Percentiles rank a stretch among this genome's conserved stretches.
These are phyloP conservation scores for Medauroidea extradentata DNA, from an alignment of 1,140 invertebrate genomes.

Conservation along the genomic window DNA sequence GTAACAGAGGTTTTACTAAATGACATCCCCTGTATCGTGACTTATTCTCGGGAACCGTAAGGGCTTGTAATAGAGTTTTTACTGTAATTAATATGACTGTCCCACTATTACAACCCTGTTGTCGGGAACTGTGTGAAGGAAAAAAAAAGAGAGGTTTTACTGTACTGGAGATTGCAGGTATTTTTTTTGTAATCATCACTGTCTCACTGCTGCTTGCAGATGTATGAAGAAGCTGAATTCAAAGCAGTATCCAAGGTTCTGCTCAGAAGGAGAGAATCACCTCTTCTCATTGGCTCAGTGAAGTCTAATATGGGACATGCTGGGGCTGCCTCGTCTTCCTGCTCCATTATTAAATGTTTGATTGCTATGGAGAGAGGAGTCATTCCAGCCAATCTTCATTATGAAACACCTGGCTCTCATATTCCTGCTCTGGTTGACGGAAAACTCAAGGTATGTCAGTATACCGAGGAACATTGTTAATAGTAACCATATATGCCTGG, in stretches of 20 bases:
- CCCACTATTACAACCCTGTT: too few relatives aligned
- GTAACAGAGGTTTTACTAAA: too few relatives aligned
- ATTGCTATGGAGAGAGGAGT: slow-evolving; percentile 67
- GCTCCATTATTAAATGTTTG: slow-evolving; percentile 9
- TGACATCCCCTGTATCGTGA: too few relatives aligned
- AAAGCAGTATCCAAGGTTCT: slow-evolving; percentile 57
- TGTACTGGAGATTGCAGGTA: too few relatives aligned
- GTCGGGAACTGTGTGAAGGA: too few relatives aligned
- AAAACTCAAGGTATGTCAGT: slow-evolving; percentile 52
- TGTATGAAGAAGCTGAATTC: slow-evolving; percentile 60
- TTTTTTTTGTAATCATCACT: too few relatives aligned
- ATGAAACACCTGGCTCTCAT: slow-evolving; percentile 61
- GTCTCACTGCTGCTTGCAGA: slow-evolving; percentile 16
- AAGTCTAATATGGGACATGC: slow-evolving; percentile 63
- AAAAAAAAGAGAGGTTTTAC: too few relatives aligned
- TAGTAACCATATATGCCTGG: too few relatives aligned
- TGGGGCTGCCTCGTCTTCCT: slow-evolving; percentile 52
- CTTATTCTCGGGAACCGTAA: too few relatives aligned
- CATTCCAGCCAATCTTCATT: slow-evolving; percentile 80
- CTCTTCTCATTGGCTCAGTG: slow-evolving; percentile 55
- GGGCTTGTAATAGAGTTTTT: too few relatives aligned
- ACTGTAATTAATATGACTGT: too few relatives aligned
- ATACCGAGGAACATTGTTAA: too few relatives aligned
- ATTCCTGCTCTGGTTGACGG: slow-evolving; percentile 69
- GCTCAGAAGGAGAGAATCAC: slow-evolving; percentile 45